Conservation (phyloP, 2,888 invertebrate species). For the Carcina quercana region DNA sequence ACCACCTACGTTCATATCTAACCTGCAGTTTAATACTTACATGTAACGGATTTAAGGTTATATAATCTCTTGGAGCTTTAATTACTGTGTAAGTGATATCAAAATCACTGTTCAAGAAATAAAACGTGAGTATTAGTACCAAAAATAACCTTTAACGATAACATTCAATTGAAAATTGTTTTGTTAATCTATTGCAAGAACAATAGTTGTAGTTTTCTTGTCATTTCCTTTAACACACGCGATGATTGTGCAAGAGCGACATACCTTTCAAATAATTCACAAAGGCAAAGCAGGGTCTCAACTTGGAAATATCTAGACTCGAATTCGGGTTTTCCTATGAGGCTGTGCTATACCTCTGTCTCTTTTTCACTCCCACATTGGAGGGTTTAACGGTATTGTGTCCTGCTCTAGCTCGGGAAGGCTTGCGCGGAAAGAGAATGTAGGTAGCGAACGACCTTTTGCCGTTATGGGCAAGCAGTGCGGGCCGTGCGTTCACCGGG, state of each 20-base stretch:
- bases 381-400: constrained; percentile 28
- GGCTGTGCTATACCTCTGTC: constrained; percentile 46
- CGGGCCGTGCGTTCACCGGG: constrained; percentile 66
- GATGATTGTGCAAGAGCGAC: constrained; percentile 55
- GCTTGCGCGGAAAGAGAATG: constrained; percentile 75
- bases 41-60: too few relatives aligned
- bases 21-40: too few relatives aligned
- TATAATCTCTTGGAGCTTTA: too few relatives aligned
- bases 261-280: constrained; percentile 67
- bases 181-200: too few relatives aligned
- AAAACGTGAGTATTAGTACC: too few relatives aligned
- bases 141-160: too few relatives aligned
- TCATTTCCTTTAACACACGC: constrained; percentile 49
- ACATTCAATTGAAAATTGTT: too few relatives aligned
- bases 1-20: too few relatives aligned
- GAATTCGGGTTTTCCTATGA: constrained; percentile 69
- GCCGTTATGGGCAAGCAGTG: constrained; percentile 69
- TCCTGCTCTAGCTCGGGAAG: constrained; percentile 64
- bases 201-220: too few relatives aligned
- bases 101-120: too few relatives aligned
- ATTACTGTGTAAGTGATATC: too few relatives aligned
- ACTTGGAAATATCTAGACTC: constrained; percentile 68
- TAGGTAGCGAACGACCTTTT: constrained; percentile 74
- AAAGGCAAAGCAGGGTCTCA: constrained; percentile 63
- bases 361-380: constrained; percentile 25